Percentiles rank a stretch among this genome's conserved stretches.
These are phyloP conservation scores for Xylocopa sonorina DNA, from an alignment of 1,140 invertebrate genomes.

Conservation along the genomic window DNA sequence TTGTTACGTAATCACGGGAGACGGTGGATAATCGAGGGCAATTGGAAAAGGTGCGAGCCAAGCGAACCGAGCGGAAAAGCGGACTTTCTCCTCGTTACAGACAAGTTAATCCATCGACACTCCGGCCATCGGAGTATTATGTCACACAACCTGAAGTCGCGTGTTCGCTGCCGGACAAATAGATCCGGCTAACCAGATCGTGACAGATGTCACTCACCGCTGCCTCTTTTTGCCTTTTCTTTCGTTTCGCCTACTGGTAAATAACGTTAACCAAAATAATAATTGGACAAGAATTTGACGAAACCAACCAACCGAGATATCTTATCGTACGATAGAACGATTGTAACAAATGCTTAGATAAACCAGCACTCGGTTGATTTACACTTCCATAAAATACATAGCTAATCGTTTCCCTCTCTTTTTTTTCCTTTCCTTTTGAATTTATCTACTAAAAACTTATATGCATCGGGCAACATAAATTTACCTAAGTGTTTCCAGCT, in stretches of 20 bases:
- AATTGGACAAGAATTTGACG: too few species aligned
- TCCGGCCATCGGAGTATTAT: slow-evolving; percentile 20
- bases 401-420: background rate
- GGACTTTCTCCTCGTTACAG: slow-evolving; percentile 53
- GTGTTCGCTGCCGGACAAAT: slow-evolving; percentile 12
- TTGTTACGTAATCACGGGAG: slow-evolving; percentile 38
- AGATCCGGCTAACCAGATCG: background rate
- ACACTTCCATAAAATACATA: background rate
- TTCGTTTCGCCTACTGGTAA: too few species aligned
- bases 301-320: too few species aligned
- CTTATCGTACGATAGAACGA: too few species aligned
- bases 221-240: too few species aligned
- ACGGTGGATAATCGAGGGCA: slow-evolving; percentile 53
- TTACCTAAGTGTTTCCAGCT: background rate
- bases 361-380: background rate
- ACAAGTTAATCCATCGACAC: slow-evolving; percentile 56
- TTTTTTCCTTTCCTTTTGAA: too few species aligned
- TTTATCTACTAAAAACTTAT: background rate
- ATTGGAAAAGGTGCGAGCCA: slow-evolving; percentile 50
- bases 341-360: too few species aligned
- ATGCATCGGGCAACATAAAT: background rate
- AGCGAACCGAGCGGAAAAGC: slow-evolving; percentile 51
- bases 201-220: too few species aligned
- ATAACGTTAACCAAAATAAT: too few species aligned
- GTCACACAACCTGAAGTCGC: slow-evolving; percentile 17